Base-by-base conservation (phyloP, 1,140 invertebrate species). In the Cotesia chilonis region DNA sequence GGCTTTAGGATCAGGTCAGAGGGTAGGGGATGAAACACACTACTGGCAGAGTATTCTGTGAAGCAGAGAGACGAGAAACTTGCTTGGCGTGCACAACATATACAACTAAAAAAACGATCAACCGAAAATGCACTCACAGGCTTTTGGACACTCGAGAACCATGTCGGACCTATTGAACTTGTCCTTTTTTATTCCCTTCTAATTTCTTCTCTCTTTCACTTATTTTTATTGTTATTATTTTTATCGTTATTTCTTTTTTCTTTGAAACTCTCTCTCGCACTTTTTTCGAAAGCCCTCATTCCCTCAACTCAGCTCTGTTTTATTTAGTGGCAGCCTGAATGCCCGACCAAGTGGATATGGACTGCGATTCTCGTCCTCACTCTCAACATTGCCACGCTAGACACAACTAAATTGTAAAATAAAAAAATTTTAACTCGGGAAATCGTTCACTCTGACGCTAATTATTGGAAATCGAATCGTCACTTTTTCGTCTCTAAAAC, bases 91-190 rank as follows among this genome's bases (percentile, higher is more conserved):
- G 41, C 41, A 47, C 41, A 47, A 47, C 41, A 47, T 47, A 47
- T 10, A 47, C 41, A 47, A 47, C 37, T 12, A 38, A 47, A 63
- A 64, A 71, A 64, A 64, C 69, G 41, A 71, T 71, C 61, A 54
- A 61, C 60, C 35, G 60, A 64, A 64, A 71, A 71, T 71, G 69
- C 60, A 52, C 69, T 64, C 69, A 37, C 47, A 71, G 54, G 69
- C 69, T 52, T 37, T 65, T 71, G 47, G 57, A 70, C 37, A 60
- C 57, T 70, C 68, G 55, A 60, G 68, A 60, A 59, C 57, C 57
- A 70, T 70, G 68, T 60, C 57, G 54, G 57, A 60, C 68, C 68
- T 51, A 70, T 70, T 70, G 55, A 70, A 70, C 57, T 35, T 70
- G 57, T 70, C 68, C 41, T 14, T 57, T 70, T 61, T 61, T 38